Evolutionary conservation across 2,113 vertebrate genomes (phyloP).

Genomic region (Ascaphus truei): DNA sequence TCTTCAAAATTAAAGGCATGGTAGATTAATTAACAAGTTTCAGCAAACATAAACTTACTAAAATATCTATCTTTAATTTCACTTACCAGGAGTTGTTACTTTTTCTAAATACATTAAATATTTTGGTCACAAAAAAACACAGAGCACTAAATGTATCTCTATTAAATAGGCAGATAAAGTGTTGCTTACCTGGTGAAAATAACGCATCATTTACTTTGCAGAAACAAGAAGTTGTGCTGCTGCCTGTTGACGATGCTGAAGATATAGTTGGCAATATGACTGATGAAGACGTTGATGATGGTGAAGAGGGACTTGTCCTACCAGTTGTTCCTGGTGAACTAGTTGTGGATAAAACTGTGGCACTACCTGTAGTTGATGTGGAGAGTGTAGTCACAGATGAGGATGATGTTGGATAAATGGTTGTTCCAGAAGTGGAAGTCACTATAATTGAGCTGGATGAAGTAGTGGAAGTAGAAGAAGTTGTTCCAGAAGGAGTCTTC

Average conservation of each 20-base stretch:
- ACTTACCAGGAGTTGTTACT: too few species aligned
- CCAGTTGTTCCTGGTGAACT: not conserved
- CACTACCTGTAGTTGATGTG: not conserved
- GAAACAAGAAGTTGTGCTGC: not conserved
- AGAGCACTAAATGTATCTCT: too few species aligned
- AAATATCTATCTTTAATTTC: too few species aligned
- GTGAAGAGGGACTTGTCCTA: too few species aligned
- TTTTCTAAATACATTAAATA: too few species aligned
- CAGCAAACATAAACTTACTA: too few species aligned
- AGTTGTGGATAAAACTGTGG: not conserved
- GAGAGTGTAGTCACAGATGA: not conserved
- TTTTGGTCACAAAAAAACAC: too few species aligned
- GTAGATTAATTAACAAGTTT: too few species aligned
- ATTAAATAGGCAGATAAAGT: not conserved
- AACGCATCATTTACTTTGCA: not conserved
- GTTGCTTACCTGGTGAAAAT: not conserved
- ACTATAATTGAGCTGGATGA: not conserved
- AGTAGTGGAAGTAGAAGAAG: not conserved
- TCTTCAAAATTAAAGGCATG: too few species aligned
- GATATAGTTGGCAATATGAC: not conserved
- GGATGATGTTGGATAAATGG: not conserved
- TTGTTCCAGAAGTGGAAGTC: not conserved
- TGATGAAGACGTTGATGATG: not conserved
- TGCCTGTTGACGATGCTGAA: not conserved
- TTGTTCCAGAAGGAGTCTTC: not conserved